Evolutionary conservation across 2,888 invertebrate genomes (phyloP).

Genomic region (Rhimphoctona megacephalus): DNA sequence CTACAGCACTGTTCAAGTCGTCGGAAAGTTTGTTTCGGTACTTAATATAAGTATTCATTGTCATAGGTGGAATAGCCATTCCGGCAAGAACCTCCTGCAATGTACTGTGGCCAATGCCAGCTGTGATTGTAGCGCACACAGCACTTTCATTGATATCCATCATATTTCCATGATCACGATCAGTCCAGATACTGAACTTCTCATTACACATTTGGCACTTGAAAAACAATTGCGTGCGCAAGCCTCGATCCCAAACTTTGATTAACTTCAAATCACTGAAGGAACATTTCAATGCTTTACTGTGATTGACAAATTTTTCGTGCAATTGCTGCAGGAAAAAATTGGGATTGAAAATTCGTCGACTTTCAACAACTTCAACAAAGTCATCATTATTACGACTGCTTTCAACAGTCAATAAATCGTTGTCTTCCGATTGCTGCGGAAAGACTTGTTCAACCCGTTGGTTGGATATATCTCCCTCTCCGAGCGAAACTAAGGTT

Average conservation of each 20-base stretch:
- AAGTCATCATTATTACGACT: not conserved
- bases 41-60: conserved; percentile 38
- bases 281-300: not conserved
- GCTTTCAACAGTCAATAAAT: not conserved
- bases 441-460: not conserved
- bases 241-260: conserved; percentile 20
- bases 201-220: conserved; percentile 25
- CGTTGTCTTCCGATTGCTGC: not conserved
- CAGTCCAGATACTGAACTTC: not conserved
- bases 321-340: conserved; percentile 25
- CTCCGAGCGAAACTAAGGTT: too few species aligned
- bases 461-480: too few species aligned
- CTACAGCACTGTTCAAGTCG: not conserved
- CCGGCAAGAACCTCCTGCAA: conserved; percentile 45
- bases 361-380: not conserved
- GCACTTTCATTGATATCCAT: conserved; percentile 44
- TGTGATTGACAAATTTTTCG: conserved; percentile 26
- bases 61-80: conserved; percentile 49
- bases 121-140: conserved; percentile 47
- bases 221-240: conserved; percentile 32
- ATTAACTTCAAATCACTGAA: conserved; percentile 16
- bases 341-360: conserved; percentile 29
- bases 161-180: not conserved
- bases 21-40: conserved; percentile 10
- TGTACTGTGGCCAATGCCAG: conserved; percentile 35